phyloP scores from a whole-genome alignment of 2,797 vertebrate genomes.

The Artibeus lituratus region DNA sequence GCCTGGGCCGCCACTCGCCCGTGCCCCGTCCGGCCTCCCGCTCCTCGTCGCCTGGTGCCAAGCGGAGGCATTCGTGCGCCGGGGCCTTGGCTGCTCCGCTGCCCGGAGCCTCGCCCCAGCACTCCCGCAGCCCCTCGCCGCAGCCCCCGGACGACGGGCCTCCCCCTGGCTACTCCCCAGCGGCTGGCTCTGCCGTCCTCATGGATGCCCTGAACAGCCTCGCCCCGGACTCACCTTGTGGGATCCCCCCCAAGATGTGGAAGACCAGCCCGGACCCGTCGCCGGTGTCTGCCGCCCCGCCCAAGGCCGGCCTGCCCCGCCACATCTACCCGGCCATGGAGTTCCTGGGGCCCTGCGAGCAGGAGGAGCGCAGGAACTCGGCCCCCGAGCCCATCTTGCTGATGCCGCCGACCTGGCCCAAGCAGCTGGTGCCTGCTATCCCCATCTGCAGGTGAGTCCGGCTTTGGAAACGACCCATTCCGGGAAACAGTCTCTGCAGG shows the following conservation, averaged over 20 bases:
- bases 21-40: conserved; percentile 93
- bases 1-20: conserved; percentile 90
- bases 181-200: conserved; percentile 80
- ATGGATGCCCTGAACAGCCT: conserved; percentile 91
- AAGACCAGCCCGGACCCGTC: conserved; percentile 91
- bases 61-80: conserved; percentile 91
- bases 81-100: conserved; percentile 91
- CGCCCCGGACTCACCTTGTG: conserved; percentile 83
- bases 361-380: conserved; percentile 91
- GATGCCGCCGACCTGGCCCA: conserved; percentile 93
- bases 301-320: conserved; percentile 84
- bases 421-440: conserved; percentile 91
- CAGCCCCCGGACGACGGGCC: conserved; percentile 87
- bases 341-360: conserved; percentile 90
- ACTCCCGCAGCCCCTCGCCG: conserved; percentile 95
- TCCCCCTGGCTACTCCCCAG: conserved; percentile 79
- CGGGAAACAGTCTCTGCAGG: neutral
- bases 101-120: conserved; percentile 86
- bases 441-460: conserved; percentile 91
- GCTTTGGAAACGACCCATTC: accelerated
- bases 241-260: conserved; percentile 93
- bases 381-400: conserved; percentile 90
- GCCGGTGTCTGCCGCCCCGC: conserved; percentile 77
- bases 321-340: conserved; percentile 87
- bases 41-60: conserved; percentile 95